These are phyloP conservation scores for Escarpia spicata DNA, from an alignment of 2,888 invertebrate genomes.

Conservation along the genomic window DNA sequence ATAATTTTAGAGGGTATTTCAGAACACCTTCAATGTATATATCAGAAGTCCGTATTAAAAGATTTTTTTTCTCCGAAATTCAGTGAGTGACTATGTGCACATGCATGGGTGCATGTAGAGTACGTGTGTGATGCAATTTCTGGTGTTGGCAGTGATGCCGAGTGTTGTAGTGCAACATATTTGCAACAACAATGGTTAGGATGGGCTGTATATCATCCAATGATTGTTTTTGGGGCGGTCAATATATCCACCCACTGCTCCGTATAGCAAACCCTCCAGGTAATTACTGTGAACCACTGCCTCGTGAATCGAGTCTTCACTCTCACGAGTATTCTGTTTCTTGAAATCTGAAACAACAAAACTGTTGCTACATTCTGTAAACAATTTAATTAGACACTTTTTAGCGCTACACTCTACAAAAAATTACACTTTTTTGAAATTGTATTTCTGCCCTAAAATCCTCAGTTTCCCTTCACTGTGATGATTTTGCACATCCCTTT, in stretches of 20 bases:
- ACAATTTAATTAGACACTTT: no score
- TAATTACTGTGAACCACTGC: background rate
- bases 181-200: no score
- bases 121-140: no score
- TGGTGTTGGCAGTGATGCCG: no score
- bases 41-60: background rate
- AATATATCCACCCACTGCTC: background rate
- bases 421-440: background rate
- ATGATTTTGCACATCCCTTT: no score
- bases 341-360: conserved; percentile 48
- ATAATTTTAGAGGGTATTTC: background rate
- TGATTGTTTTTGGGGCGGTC: background rate
- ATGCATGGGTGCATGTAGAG: no score
- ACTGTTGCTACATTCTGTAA: background rate
- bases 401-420: background rate
- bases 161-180: no score
- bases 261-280: background rate
- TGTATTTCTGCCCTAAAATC: no score
- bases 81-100: no score
- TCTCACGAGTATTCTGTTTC: conserved; percentile 54
- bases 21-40: background rate
- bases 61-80: background rate
- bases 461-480: no score
- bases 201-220: no score
- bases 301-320: background rate